Base-by-base conservation (phyloP, 2,888 invertebrate genomes). In the Caenorhabditis wallacei region DNA sequence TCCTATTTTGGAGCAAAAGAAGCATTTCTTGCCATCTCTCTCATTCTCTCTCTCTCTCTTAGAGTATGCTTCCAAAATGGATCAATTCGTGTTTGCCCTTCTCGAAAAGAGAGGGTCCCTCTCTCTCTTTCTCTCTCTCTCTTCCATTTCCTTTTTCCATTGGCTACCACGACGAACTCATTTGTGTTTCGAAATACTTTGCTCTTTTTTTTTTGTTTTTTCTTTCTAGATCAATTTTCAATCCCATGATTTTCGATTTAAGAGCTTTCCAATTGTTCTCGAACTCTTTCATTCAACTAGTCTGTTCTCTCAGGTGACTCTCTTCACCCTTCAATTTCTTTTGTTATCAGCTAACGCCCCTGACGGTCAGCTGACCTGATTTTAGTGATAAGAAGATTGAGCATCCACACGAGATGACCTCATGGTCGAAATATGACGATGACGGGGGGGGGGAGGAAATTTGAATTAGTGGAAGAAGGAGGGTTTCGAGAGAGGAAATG, bases 331-430 rank as follows among this genome's bases (percentile, higher is more conserved):
- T 22, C 63, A 46, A n/a, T 46, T 61, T 43, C 43, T 51, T 64
- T 51, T 61, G 61, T 61, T 64, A 64, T 64, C 63, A 63, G 48
- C 30, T 30, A 16, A 10, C 1, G 16, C 56, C 64, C 40, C 61
- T 71, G 74, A 54, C 64, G 74, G 74, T 74, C 74, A 74, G 74
- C 74, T 74, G 74, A 74, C 74, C 72, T 56, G 53, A 68, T 68
- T 54, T 54, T 54, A 35, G 20, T 43, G 11, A 40, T 4, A 40
- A 40, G 40, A 40, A 10, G 40, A 13, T 8, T 2, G 63, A 63
- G 72, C 72, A 72, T 51, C 35, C 56, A 54, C 56, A 72, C 64
- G 30, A 64, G 64, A 64, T 74, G 74, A 74, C 74, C 74, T 53
- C 72, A 63, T 54, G 53, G 53, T 53, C 37, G 24, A n/a, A n/a